Base-by-base conservation (phyloP, 2,113 vertebrate species). In the Anser cygnoides region DNA sequence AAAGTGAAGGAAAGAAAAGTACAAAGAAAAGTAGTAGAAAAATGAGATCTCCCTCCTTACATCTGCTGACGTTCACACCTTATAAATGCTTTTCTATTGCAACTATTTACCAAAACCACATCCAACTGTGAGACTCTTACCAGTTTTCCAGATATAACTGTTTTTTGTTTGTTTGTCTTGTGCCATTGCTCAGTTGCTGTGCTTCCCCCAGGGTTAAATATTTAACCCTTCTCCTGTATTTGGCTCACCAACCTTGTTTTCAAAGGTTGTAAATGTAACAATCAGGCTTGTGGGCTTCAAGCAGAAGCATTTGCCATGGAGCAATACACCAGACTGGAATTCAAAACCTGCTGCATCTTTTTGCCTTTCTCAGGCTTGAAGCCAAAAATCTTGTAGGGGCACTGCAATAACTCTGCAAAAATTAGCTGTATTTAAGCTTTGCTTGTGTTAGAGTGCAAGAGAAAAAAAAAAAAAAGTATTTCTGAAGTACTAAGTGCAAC, bases 331-430 rank as follows among this genome's bases (percentile, higher is more conserved):
- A 86, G 90, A 74, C 50, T 92, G 73, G 72, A 96, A 96, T 95
- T 95, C 80, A 84, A 96, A 72, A 93, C 83, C 86, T 92, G 79
- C 86, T 95, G 86, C 11, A 4, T 33, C 37, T 90, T 87, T 88
- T 80, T 71, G 55, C 35, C 43, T 93, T 92, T 93, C 89, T 80
- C 92, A 97, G 72, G 81, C 50, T 39, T 22, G 0, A 17, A 67
- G 80, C 89, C 63, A 90, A 92, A 74, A 63, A 71, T 80, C 87
- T 93, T 71, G 55, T 55, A 63, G 37, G 68, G 68, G 71, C 55
- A 23, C 52, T 92, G 76, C 50, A 86, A 80, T 63, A 62, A 55
- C 13, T 75, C 25, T 50, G 62, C 21, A 89, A 90, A 88, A 80
- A 50, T 25, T 76, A 85, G 44, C 35, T 23, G 62, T 79, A 74